These are phyloP conservation scores for Potamarius usumacintae DNA, from an alignment of 2,113 vertebrate species.

Conservation along the genomic window DNA sequence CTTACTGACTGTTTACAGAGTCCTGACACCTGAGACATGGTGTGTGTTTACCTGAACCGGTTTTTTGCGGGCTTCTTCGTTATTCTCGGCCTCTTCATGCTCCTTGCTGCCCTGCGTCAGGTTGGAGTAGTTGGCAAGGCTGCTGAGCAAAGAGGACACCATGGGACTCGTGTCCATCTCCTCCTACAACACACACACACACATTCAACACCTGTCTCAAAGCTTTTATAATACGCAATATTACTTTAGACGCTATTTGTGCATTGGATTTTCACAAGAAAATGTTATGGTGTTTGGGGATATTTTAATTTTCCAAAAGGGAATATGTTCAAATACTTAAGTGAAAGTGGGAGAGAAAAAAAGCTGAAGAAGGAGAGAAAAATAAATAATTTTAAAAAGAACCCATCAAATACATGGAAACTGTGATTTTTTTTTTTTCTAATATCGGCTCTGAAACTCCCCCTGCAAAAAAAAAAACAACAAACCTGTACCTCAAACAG, in stretches of 20 bases:
- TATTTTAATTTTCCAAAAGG: background rate
- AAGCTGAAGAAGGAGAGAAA: background rate
- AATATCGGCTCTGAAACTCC: background rate
- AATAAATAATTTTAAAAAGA: background rate
- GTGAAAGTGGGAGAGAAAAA: background rate
- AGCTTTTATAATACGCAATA: background rate
- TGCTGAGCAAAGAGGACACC: conserved; percentile 97
- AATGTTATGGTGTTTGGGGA: background rate
- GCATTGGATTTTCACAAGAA: background rate
- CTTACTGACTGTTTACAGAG: background rate
- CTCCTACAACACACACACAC: conserved; percentile 74
- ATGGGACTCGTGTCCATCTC: conserved; percentile 99
- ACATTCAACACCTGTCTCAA: background rate
- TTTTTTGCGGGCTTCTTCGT: conserved; percentile 83
- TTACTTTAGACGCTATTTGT: background rate
- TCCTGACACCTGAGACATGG: background rate
- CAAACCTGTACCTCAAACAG: conserved; percentile 81
- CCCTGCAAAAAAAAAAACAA: background rate
- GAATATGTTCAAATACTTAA: background rate
- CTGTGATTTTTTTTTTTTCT: background rate
- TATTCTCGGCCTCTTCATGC: conserved; percentile 95
- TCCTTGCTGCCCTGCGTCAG: conserved; percentile 92
- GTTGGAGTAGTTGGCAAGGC: conserved; percentile 96
- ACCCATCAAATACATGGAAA: background rate
- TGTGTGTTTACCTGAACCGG: conserved; percentile 41